Conservation (phyloP, 2,797 vertebrate species). For the Oreochromis mossambicus region DNA sequence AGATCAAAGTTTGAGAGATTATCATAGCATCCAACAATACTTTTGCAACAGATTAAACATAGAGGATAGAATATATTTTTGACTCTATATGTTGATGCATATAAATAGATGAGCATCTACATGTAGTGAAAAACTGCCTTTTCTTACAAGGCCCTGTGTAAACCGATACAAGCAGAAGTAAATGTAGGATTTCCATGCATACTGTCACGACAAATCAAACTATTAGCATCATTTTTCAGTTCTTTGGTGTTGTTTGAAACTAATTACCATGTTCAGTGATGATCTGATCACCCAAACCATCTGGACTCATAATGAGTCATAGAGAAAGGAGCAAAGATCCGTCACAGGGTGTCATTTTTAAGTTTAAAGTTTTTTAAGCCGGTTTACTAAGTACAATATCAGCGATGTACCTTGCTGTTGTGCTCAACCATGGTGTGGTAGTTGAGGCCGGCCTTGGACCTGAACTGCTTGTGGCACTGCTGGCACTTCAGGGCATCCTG, state of each 20-base stretch:
- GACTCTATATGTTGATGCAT: not conserved
- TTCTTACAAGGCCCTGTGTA: not conserved
- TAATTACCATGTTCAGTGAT: not conserved
- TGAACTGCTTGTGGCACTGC: slow-evolving; percentile 96
- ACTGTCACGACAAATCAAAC: not conserved
- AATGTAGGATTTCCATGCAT: not conserved
- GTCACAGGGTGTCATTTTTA: not conserved
- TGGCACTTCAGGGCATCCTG: slow-evolving; percentile 96
- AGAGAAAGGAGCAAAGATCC: not conserved
- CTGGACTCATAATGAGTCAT: not conserved
- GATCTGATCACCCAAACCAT: not conserved
- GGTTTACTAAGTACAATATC: not conserved
- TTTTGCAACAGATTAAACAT: not conserved
- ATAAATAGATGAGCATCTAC: not conserved
- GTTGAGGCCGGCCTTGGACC: slow-evolving; percentile 96
- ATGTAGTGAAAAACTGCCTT: not conserved
- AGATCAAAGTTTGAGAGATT: not conserved
- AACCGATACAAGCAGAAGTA: not conserved
- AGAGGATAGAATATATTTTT: not conserved
- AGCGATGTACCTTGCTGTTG: slow-evolving; percentile 81
- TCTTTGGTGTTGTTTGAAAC: not conserved
- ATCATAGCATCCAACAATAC: not conserved
- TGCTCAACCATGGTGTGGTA: slow-evolving; percentile 97
- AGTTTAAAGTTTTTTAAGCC: not conserved
- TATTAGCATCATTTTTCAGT: not conserved